These are phyloP conservation scores for Gibbula magus DNA, from an alignment of 2,888 invertebrate genomes.

Conservation along the genomic window DNA sequence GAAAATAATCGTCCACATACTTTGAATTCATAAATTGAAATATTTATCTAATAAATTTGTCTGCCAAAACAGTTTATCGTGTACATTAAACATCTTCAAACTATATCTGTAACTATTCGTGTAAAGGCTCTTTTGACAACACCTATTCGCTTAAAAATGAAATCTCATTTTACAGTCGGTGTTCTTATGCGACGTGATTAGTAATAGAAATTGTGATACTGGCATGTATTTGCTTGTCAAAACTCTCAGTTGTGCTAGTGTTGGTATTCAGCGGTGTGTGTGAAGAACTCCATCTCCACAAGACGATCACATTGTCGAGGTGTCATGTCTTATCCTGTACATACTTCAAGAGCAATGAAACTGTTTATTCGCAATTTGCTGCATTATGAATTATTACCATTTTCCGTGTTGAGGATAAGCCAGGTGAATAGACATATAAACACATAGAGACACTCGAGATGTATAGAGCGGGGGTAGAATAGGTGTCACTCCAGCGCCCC, in stretches of 20 bases:
- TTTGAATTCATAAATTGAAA: no score
- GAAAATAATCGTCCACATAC: no score
- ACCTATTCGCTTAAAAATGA: no score
- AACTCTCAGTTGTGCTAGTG: background rate
- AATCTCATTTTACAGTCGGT: no score
- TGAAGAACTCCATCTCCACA: background rate
- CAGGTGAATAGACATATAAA: background rate
- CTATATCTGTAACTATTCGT: no score
- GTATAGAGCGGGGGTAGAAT: background rate
- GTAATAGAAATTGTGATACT: constrained; percentile 3
- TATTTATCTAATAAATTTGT: no score
- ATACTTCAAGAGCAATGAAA: constrained; percentile 3
- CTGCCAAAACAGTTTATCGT: no score
- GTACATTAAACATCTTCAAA: no score
- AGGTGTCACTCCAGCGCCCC: background rate
- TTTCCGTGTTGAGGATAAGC: background rate
- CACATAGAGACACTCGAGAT: background rate
- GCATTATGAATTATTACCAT: constrained; percentile 16
- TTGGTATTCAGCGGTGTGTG: background rate
- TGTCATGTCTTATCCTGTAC: background rate
- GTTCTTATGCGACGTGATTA: no score
- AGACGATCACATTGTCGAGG: constrained; percentile 1
- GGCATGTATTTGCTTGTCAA: constrained; percentile 14
- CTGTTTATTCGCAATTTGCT: constrained; percentile 13
- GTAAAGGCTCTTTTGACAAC: no score